A percentile compares a stretch with the other conserved stretches of the same genome.
phyloP scores from a whole-genome alignment of 2,113 vertebrate species.

The Eretmochelys imbricata region DNA sequence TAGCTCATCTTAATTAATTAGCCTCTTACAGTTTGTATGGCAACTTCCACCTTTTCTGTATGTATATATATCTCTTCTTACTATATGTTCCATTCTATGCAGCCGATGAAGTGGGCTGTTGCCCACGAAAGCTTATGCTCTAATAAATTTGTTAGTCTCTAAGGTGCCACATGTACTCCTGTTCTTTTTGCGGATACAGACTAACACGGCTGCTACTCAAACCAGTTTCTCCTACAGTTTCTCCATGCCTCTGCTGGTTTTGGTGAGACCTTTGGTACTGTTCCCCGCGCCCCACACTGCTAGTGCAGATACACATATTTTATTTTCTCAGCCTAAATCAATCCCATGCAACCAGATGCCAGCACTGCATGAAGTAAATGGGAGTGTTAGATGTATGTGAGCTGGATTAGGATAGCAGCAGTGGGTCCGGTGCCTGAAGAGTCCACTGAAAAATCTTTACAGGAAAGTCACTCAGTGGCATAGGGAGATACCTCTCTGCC shows the following conservation, averaged over 20 bases:
- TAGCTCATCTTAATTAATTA: too few relatives aligned
- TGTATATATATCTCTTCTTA: too few relatives aligned
- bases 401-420: not conserved
- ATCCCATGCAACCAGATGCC: not conserved
- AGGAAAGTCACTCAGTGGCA: not conserved
- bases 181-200: too few relatives aligned
- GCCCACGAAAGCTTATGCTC: too few relatives aligned
- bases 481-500: not conserved
- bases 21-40: too few relatives aligned
- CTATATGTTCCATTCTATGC: too few relatives aligned
- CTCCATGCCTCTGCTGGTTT: not conserved
- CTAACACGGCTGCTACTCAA: too few relatives aligned
- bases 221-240: not conserved
- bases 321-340: not conserved
- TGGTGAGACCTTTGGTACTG: not conserved
- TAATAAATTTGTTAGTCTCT: too few relatives aligned
- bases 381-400: not conserved
- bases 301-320: not conserved
- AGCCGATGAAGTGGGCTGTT: too few relatives aligned
- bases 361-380: not conserved
- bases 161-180: too few relatives aligned
- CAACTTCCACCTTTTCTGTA: too few relatives aligned
- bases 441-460: not conserved
- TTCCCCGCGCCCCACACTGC: accelerated
- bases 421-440: not conserved